Base-by-base conservation (phyloP, 2,113 vertebrate genomes). In the Telmatochromis sp. region DNA sequence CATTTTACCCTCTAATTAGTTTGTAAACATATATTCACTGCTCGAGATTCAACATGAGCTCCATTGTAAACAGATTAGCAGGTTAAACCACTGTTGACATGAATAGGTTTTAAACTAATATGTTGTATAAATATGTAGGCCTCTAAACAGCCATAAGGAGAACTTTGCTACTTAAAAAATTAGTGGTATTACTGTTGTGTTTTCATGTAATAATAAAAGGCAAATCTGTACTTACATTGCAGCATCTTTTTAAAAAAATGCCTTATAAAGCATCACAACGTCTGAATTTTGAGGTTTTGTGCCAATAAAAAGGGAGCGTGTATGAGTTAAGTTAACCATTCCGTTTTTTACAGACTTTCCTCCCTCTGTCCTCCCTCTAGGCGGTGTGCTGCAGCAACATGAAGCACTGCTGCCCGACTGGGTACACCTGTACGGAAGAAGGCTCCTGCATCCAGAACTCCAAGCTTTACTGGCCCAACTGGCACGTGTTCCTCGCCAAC, bases 381-480 rank as follows among this genome's bases (percentile, higher is more conserved):
- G 96, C 94, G 8, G 94, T 95, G 85, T 97, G 96, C 87, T 97
- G 96, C 87, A 83, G 42, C 8, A 92, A 96, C 84, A 95, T 93
- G 93, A 2, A n/a, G 42, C 94, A 95, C 92, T 97, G 96, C 92
- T 97, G 96, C 47, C 93, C 91, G 1, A 0, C 4, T 0, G 94
- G 93, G 65, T 91, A 73, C 87, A 90, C 68, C 31, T 97, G 96
- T 80, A 81, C 33, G 0, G 15, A 10, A 0, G 17, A 1, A 1
- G 92, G 91, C 19, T 4, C 13, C 21, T 97, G 96, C 90, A n/a
- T 1, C 78, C 42, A 53, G 80, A 26, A 45, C 14, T 2, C 33
- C 7, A 19, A 13, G 3, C 83, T 87, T 15, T 17, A 9, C 79
- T 96, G 94, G 96, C 6, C 63, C 65, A 58, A 80, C 88, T 94